Evolutionary conservation across 2,888 invertebrate genomes (phyloP).

Genomic region (Terebella lapidaria): DNA sequence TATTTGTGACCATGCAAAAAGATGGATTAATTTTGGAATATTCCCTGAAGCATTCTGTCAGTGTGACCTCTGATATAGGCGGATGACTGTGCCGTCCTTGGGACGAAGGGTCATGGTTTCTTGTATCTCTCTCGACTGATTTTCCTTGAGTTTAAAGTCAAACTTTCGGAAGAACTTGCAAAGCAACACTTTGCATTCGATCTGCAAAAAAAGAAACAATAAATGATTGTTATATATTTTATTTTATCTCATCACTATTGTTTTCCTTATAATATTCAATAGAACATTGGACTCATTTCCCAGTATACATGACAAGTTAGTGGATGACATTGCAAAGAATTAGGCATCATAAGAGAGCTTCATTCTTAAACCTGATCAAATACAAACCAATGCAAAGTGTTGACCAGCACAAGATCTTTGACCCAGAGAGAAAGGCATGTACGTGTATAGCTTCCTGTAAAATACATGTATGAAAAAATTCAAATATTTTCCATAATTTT

Average conservation of each 20-base stretch:
- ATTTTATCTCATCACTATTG: neutral
- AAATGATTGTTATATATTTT: neutral
- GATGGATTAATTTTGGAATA: too few species aligned
- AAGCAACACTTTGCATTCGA: neutral
- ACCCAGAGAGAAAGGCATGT: slow-evolving; percentile 14
- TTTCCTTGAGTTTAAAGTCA: neutral
- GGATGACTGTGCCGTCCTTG: neutral
- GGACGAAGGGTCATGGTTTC: neutral
- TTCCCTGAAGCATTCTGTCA: too few species aligned
- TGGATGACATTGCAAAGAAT: too few species aligned
- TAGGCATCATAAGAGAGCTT: neutral
- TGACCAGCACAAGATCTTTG: slow-evolving; percentile 13
- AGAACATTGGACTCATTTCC: too few species aligned
- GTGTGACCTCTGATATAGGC: neutral
- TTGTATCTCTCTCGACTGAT: neutral
- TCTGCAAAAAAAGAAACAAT: neutral
- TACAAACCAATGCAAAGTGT: slow-evolving; percentile 12
- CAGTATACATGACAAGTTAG: too few species aligned
- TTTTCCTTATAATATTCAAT: neutral
- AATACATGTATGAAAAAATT: neutral
- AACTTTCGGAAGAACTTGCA: slow-evolving; percentile 1
- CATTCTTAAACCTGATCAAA: neutral
- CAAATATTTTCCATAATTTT: too few species aligned
- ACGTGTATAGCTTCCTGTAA: neutral
- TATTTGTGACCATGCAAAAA: too few species aligned